These are phyloP conservation scores for Pangasius larnaudii DNA, from an alignment of 2,797 vertebrate genomes.

Conservation along the genomic window DNA sequence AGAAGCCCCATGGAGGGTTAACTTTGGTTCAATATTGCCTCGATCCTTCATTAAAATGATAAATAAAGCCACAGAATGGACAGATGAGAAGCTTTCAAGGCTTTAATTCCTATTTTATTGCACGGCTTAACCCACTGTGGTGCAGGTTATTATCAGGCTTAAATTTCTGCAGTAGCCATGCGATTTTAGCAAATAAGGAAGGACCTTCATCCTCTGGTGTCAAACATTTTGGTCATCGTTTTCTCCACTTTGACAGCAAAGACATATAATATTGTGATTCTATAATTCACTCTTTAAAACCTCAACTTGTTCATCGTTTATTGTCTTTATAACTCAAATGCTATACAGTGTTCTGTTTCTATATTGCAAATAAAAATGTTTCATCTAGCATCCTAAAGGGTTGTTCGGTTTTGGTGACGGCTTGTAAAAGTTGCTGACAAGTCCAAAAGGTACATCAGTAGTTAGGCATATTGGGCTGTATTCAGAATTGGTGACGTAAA, in stretches of 20 bases:
- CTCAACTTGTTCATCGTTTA: background rate
- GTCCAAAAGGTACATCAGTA: background rate
- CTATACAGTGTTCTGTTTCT: background rate
- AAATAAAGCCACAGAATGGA: conserved; percentile 37
- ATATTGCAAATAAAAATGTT: background rate
- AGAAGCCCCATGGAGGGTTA: conserved; percentile 15
- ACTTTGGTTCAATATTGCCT: conserved; percentile 28
- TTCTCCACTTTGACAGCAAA: background rate
- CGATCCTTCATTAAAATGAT: conserved; percentile 55
- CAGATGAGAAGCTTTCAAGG: background rate
- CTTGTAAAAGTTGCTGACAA: no score
- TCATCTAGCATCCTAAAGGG: no score
- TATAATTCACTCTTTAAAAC: background rate
- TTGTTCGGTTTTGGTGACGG: background rate
- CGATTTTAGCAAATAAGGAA: background rate
- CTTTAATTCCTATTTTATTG: conserved; percentile 62
- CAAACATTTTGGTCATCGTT: background rate
- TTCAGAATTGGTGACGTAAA: no score
- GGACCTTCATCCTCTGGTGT: background rate
- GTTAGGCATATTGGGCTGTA: background rate
- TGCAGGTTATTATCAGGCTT: conserved; percentile 70
- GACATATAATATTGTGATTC: background rate
- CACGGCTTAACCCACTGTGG: conserved; percentile 65
- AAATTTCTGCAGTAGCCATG: conserved; percentile 71
- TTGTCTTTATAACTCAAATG: background rate